Conservation (phyloP, 2,888 invertebrate genomes). For the Lochmaea crataegi region DNA sequence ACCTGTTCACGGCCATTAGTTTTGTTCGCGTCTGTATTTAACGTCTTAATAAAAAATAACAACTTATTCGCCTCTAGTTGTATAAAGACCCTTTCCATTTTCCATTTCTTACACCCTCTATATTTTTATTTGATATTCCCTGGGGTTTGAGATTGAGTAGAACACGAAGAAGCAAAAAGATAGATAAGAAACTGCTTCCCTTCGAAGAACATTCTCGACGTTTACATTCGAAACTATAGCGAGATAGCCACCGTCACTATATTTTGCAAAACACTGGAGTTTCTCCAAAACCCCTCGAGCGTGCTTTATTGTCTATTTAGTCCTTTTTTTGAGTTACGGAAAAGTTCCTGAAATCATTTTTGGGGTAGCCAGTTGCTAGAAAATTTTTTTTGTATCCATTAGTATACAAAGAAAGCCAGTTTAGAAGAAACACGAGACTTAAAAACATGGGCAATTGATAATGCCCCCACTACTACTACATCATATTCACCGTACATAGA, state of each 20-base stretch:
- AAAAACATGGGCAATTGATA: too few species aligned
- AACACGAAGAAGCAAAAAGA: slow-evolving; percentile 37
- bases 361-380: neutral
- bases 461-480: too few species aligned
- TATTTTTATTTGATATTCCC: slow-evolving; percentile 36
- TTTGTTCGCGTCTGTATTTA: neutral
- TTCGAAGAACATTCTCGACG: slow-evolving; percentile 45
- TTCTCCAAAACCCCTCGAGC: slow-evolving; percentile 15
- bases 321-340: neutral
- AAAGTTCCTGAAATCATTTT: neutral
- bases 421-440: too few species aligned
- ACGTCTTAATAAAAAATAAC: slow-evolving; percentile 2
- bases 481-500: too few species aligned
- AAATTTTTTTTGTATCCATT: neutral
- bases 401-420: too few species aligned
- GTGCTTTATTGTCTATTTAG: slow-evolving; percentile 11
- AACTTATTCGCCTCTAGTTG: slow-evolving; percentile 3
- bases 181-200: slow-evolving; percentile 54
- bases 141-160: slow-evolving; percentile 29
- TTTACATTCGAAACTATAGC: slow-evolving; percentile 50
- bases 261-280: slow-evolving; percentile 12
- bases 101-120: slow-evolving; percentile 20
- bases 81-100: slow-evolving; percentile 18
- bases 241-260: slow-evolving; percentile 51
- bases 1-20: neutral